These are phyloP conservation scores for Nasua narica DNA, from an alignment of 2,797 vertebrate genomes.

Conservation along the genomic window DNA sequence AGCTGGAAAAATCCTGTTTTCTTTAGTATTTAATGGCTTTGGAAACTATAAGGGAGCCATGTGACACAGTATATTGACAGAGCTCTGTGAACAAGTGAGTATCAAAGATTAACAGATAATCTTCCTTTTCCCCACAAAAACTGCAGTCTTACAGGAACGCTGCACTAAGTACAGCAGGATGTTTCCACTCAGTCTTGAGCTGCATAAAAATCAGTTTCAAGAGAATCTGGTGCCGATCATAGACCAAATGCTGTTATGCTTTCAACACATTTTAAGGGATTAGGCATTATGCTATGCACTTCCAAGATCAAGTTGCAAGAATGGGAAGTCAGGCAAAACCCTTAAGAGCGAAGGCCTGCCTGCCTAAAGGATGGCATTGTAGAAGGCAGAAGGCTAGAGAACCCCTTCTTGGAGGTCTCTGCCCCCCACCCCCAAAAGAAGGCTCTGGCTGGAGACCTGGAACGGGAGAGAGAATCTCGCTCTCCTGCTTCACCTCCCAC, in stretches of 20 bases:
- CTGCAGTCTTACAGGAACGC: background rate
- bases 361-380: background rate
- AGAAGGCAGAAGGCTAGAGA: background rate
- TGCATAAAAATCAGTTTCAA: conserved; percentile 45
- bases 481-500: background rate
- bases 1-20: conserved; percentile 71
- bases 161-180: background rate
- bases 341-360: background rate
- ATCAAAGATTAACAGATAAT: conserved; percentile 55
- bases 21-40: conserved; percentile 73
- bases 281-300: background rate
- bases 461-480: background rate
- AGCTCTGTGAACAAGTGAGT: conserved; percentile 55
- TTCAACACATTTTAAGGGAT: conserved; percentile 56
- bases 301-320: conserved; percentile 35
- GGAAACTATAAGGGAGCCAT: conserved; percentile 55
- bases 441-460: background rate
- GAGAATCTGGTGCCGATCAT: conserved; percentile 44
- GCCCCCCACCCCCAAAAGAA: no score
- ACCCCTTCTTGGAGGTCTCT: background rate
- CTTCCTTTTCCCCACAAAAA: background rate
- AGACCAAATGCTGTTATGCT: conserved; percentile 33
- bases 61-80: conserved; percentile 48
- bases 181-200: conserved; percentile 56
- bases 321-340: background rate